These are phyloP conservation scores for Teleogryllus oceanicus DNA, from an alignment of 2,888 invertebrate species.

Conservation along the genomic window DNA sequence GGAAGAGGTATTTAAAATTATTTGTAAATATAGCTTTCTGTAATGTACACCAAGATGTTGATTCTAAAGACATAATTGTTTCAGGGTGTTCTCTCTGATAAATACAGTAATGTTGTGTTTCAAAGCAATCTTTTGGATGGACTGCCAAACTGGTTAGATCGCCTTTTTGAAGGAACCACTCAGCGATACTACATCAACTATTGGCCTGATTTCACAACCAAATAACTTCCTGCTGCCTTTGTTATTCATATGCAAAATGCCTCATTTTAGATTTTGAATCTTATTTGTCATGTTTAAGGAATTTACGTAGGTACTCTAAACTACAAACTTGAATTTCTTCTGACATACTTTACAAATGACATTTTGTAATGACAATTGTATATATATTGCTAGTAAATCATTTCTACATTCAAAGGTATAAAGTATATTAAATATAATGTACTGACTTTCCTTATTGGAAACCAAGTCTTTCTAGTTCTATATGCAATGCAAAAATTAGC, in stretches of 20 bases:
- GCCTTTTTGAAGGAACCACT: constrained; percentile 93
- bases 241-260: constrained; percentile 49
- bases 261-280: neutral
- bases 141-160: constrained; percentile 93
- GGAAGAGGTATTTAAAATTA: constrained; percentile 45
- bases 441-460: neutral
- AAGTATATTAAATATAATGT: neutral
- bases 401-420: neutral
- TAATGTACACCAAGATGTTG: neutral
- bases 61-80: constrained; percentile 23
- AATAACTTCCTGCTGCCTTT: constrained; percentile 54
- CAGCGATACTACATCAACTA: constrained; percentile 94
- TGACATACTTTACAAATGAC: neutral
- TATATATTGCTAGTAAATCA: neutral
- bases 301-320: neutral
- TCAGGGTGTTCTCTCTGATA: constrained; percentile 43
- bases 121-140: constrained; percentile 84
- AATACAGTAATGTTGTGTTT: constrained; percentile 53
- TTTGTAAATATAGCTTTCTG: neutral
- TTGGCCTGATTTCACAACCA: constrained; percentile 95
- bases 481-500: neutral
- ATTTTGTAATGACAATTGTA: constrained; percentile 4
- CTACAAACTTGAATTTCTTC: neutral
- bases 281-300: neutral
- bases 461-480: neutral